These are phyloP conservation scores for Lepisosteus oculatus DNA, from an alignment of 2,113 vertebrate genomes.

Conservation along the genomic window DNA sequence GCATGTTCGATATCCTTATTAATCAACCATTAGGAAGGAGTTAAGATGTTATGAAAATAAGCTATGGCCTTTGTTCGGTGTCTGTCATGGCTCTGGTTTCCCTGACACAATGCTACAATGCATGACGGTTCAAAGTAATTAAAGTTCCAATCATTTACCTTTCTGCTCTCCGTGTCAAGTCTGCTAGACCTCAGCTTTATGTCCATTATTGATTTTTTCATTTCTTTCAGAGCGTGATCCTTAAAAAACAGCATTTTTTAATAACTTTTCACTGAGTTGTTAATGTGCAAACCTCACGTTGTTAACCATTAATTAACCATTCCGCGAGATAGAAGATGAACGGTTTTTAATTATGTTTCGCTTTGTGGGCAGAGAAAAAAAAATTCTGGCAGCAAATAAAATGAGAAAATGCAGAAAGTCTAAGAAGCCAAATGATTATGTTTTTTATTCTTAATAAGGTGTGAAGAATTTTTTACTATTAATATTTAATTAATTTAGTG, in stretches of 20 bases:
- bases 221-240: conserved; percentile 55
- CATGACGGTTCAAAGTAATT: conserved; percentile 95
- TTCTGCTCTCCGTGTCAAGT: conserved; percentile 80
- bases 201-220: conserved; percentile 69
- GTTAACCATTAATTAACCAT: conserved; percentile 56
- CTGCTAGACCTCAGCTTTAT: conserved; percentile 69
- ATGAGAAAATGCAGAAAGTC: conserved; percentile 29
- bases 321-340: conserved; percentile 52
- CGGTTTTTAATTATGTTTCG: conserved; percentile 48
- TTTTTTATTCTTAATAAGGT: no score
- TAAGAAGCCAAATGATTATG: not conserved
- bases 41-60: conserved; percentile 78
- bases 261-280: conserved; percentile 56
- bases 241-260: conserved; percentile 49
- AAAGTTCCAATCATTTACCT: conserved; percentile 96
- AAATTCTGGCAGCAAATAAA: conserved; percentile 25
- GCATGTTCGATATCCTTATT: conserved; percentile 68
- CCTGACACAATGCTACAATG: conserved; percentile 82
- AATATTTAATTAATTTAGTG: no score
- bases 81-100: conserved; percentile 79
- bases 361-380: conserved; percentile 30
- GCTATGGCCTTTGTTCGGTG: conserved; percentile 76
- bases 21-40: conserved; percentile 78
- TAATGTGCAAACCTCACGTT: conserved; percentile 49
- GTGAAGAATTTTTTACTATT: no score